Evolutionary conservation across 2,797 vertebrate species (phyloP).

Genomic region (Pterois miles): DNA sequence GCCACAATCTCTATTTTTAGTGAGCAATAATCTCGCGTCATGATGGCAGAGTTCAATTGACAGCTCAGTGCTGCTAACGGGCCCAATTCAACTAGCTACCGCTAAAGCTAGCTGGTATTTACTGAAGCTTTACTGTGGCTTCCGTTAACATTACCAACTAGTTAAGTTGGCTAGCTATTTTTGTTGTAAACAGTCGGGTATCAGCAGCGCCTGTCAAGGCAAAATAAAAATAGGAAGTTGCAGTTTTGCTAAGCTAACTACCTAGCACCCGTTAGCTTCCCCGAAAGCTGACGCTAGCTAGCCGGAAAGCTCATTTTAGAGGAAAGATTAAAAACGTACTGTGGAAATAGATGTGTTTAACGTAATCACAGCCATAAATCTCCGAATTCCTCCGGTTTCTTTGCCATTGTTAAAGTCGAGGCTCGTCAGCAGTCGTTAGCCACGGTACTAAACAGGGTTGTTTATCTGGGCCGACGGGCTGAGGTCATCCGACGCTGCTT

Average conservation of each 20-base stretch:
- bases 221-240: conserved; percentile 61
- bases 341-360: not conserved
- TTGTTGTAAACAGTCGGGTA: not conserved
- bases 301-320: not conserved
- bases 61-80: conserved; percentile 36
- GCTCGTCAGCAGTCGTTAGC: conserved; percentile 8
- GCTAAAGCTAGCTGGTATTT: not conserved
- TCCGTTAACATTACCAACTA: too few species aligned
- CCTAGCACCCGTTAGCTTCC: not conserved
- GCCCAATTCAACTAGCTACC: conserved; percentile 3
- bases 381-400: conserved; percentile 38
- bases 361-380: conserved; percentile 38
- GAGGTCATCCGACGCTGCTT: conserved; percentile 51
- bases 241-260: conserved; percentile 20
- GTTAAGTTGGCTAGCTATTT: too few species aligned
- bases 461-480: conserved; percentile 64
- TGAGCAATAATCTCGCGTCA: not conserved
- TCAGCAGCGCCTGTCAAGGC: not conserved
- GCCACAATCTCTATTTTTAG: conserved; percentile 39
- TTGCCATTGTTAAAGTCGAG: conserved; percentile 54
- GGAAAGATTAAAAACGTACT: conserved; percentile 47
- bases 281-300: conserved; percentile 6
- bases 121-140: too few species aligned
- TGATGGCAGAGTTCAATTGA: conserved; percentile 32
- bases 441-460: conserved; percentile 31